Base-by-base conservation (phyloP, 2,797 vertebrate genomes). In the Takifugu ocellatus region DNA sequence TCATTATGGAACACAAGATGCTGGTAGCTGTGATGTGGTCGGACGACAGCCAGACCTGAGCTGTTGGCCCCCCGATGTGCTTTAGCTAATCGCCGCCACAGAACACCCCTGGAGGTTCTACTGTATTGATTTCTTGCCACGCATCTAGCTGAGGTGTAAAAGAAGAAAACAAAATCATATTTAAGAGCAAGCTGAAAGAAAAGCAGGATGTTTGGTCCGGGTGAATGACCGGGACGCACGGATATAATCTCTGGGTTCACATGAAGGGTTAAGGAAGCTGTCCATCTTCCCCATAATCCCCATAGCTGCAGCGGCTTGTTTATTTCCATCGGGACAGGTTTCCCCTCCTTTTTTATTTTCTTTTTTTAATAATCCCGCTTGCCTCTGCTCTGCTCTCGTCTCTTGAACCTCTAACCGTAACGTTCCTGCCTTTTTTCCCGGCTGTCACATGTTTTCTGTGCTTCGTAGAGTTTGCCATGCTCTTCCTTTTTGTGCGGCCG, bases 11-110 rank as follows among this genome's bases (percentile, higher is more conserved):
- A 52, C 24, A 56, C 33, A 12, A 29, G 72, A 60, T 3, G 45
- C 24, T 3, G n/a, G 61, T 56, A 10, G 31, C 31, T 9, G 31
- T 10, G 31, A 10, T 33, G 57, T 49, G 70, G 74, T 72, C 61
- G 51, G 59, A 74, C 70, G 74, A 81, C 63, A 65, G 63, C 60
- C 64, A 59, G 65, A 74, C 61, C 72, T 69, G 54, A 60, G 66
- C 74, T 82, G 82, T 83, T 79, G 79, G 60, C 17, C 43, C 68
- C 74, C 66, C 14, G 36, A 39, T 39, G 36, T 14, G 36, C 11
- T 39, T 12, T 4, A 39, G 2, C 12, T 14, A 39, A 33, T 33
- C 31, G 31, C 31, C 31, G 33, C 54, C 61, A 54, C 43, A 47
- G 25, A 59, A 63, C 33, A 59, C 31, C 66, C 51, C 49, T 59